These are phyloP conservation scores for Catocala nupta DNA, from an alignment of 2,888 invertebrate genomes.

Conservation along the genomic window DNA sequence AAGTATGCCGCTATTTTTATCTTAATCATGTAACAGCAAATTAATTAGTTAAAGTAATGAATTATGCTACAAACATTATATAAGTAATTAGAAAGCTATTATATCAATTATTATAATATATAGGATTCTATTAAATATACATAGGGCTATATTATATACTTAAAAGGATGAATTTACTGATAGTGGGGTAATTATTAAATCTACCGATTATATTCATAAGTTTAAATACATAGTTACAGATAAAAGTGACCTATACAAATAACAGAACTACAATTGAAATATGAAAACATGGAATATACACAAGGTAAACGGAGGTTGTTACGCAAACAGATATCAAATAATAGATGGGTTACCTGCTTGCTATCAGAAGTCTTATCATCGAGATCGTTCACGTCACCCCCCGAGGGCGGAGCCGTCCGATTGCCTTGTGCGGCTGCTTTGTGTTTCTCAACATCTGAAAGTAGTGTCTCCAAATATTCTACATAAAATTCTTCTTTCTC, in stretches of 20 bases:
- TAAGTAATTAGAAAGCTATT: too few species aligned
- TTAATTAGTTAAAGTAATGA: neutral
- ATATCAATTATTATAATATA: too few species aligned
- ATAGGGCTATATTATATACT: too few species aligned
- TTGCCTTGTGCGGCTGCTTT: slow-evolving; percentile 87
- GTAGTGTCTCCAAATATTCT: slow-evolving; percentile 94
- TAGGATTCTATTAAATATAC: too few species aligned
- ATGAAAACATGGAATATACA: neutral
- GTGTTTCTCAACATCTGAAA: slow-evolving; percentile 95
- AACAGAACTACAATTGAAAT: neutral
- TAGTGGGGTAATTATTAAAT: too few species aligned
- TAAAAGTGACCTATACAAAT: neutral
- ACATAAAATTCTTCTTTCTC: slow-evolving; percentile 97
- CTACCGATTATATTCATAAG: neutral
- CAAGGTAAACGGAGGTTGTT: neutral
- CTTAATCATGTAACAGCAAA: neutral
- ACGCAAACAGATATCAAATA: slow-evolving; percentile 30
- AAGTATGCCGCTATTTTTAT: slow-evolving; percentile 2
- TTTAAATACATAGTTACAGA: neutral
- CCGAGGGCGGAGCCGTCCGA: slow-evolving; percentile 84
- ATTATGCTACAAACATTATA: too few species aligned
- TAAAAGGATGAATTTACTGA: too few species aligned
- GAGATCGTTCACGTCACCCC: slow-evolving; percentile 76
- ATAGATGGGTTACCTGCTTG: slow-evolving; percentile 73
- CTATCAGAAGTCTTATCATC: slow-evolving; percentile 82